Percentiles rank a stretch among this genome's conserved stretches.
Conservation (phyloP, 2,113 vertebrate genomes). For the Takifugu flavidus region DNA sequence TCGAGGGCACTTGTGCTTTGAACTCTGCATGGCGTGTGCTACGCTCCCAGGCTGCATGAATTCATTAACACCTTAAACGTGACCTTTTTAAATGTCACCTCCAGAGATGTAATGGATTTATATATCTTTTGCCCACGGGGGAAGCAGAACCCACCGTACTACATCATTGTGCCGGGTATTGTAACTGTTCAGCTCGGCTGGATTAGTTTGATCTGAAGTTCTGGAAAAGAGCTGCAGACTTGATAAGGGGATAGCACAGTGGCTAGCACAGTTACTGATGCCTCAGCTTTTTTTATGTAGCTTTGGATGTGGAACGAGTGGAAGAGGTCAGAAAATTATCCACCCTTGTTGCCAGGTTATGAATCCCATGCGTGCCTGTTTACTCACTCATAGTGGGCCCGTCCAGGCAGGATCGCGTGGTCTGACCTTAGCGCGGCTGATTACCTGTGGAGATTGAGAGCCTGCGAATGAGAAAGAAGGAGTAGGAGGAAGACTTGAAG, state of each 20-base stretch:
- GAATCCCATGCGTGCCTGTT: neutral
- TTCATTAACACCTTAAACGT: conserved; percentile 44
- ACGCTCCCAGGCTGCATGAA: conserved; percentile 23
- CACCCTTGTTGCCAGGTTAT: conserved; percentile 2
- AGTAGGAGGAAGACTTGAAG: conserved; percentile 4
- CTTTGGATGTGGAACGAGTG: conserved; percentile 1
- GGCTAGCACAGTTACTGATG: no score
- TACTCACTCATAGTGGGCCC: neutral
- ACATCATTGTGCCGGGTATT: neutral
- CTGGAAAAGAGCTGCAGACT: neutral
- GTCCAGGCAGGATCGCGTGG: conserved; percentile 15
- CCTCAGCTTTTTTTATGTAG: no score
- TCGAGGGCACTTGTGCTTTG: conserved; percentile 1
- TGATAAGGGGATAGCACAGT: neutral
- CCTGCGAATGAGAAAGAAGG: conserved; percentile 31
- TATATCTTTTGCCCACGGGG: neutral
- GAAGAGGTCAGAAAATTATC: conserved; percentile 16
- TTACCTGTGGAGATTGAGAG: conserved; percentile 30
- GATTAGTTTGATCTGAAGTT: neutral
- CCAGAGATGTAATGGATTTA: conserved; percentile 35
- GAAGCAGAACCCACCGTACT: neutral
- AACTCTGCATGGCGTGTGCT: conserved; percentile 7
- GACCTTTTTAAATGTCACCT: conserved; percentile 61
- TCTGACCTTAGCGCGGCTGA: conserved; percentile 56
- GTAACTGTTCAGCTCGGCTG: neutral